Percentiles rank a stretch among this genome's conserved stretches.
Conservation (phyloP, 2,888 invertebrate genomes). For the Torymus tubicola region DNA sequence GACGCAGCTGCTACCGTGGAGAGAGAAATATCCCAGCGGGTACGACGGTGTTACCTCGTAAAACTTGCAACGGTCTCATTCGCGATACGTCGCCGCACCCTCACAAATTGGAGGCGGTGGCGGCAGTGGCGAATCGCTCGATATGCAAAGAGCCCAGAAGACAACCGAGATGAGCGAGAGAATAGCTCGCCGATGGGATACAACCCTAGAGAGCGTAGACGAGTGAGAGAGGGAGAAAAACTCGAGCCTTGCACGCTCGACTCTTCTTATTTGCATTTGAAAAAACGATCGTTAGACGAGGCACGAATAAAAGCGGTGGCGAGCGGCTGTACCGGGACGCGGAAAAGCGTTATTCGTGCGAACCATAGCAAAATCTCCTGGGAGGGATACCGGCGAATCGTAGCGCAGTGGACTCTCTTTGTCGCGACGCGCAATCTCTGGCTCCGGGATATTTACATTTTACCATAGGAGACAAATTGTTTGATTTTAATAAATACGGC, state of each 20-base stretch:
- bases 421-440: too few species aligned
- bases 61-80: constrained; percentile 44
- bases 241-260: background rate
- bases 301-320: background rate
- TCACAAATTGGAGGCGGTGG: constrained; percentile 44
- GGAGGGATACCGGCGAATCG: too few species aligned
- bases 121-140: constrained; percentile 25
- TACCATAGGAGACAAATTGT: background rate
- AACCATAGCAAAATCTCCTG: too few species aligned
- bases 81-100: constrained; percentile 42
- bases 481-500: background rate
- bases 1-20: too few species aligned
- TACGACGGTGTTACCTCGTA: background rate
- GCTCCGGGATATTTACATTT: background rate
- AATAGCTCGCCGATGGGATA: too few species aligned
- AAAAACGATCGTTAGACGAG: constrained; percentile 19
- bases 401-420: too few species aligned
- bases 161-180: too few species aligned
- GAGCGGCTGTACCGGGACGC: background rate
- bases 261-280: constrained; percentile 35
- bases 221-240: too few species aligned
- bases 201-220: too few species aligned
- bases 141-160: constrained; percentile 38
- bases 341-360: too few species aligned
- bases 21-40: constrained; percentile 12